Conservation (phyloP, 2,888 invertebrate genomes). For the Hypselothyrea guttata region DNA sequence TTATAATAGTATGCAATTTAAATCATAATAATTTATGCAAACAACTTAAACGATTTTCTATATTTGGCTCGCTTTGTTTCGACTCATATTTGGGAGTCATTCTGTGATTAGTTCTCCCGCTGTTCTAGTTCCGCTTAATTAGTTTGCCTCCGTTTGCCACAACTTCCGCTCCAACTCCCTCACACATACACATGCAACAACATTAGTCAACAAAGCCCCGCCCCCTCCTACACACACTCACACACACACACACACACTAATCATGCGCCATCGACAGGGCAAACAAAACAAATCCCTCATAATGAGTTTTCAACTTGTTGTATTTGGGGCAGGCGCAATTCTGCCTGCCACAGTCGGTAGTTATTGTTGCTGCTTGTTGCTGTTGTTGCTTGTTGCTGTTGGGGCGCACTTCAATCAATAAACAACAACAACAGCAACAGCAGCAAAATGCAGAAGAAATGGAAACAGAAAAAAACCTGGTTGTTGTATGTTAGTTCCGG, state of each 20-base stretch:
- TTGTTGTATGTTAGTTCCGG: constrained; percentile 67
- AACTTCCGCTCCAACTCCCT: constrained; percentile 62
- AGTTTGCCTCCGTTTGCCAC: constrained; percentile 46
- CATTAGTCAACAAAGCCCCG: constrained; percentile 30
- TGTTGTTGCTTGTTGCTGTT: constrained; percentile 35
- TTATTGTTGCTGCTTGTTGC: constrained; percentile 27
- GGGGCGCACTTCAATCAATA: constrained; percentile 71
- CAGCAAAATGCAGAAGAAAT: constrained; percentile 26
- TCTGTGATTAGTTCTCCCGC: constrained; percentile 9
- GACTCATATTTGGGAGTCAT: constrained; percentile 4
- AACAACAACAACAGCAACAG: constrained; percentile 32
- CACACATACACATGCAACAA: constrained; percentile 11
- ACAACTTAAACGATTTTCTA: no score
- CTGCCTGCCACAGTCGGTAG: constrained; percentile 33
- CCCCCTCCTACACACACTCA: constrained; percentile 19
- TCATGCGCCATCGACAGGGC: constrained; percentile 42
- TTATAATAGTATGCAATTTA: no score
- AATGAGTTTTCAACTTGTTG: constrained; percentile 66
- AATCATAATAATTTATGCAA: no score
- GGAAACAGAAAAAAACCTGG: constrained; percentile 39
- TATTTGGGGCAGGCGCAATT: constrained; percentile 68
- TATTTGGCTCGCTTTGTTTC: no score
- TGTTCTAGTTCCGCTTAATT: constrained; percentile 55
- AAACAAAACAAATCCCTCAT: constrained; percentile 52
- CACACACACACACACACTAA: constrained; percentile 28